phyloP scores from a whole-genome alignment of 2,797 vertebrate species.

The Labroides dimidiatus region DNA sequence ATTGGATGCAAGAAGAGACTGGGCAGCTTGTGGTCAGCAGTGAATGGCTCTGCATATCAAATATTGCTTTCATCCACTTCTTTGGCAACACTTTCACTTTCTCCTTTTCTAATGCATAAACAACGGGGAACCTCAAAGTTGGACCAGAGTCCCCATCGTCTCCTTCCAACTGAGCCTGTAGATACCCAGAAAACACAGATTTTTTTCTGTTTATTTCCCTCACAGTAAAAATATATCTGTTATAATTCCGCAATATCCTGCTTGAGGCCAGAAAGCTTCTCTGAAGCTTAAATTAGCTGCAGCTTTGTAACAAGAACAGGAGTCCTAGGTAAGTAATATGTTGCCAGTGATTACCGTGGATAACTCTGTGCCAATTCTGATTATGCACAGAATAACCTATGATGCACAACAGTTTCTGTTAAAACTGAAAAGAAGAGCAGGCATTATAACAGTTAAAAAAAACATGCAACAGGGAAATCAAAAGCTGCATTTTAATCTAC shows the following conservation, averaged over 20 bases:
- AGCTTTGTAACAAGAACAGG: background rate
- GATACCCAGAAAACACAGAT: constrained; percentile 11
- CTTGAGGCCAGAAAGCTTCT: background rate
- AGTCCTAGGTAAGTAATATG: background rate
- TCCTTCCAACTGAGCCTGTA: constrained; percentile 9
- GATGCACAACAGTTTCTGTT: too few species aligned
- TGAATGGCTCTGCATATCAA: constrained; percentile 69
- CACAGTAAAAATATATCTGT: constrained; percentile 1
- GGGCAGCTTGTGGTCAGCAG: constrained; percentile 59
- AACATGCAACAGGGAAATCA: background rate
- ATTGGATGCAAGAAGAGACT: constrained; percentile 53
- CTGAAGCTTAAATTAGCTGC: background rate
- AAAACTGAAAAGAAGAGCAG: background rate
- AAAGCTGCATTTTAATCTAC: background rate
- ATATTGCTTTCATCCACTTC: constrained; percentile 64
- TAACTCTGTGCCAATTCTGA: background rate
- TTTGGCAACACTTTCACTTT: constrained; percentile 54
- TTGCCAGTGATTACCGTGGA: background rate
- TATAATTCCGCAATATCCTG: background rate
- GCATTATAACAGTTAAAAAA: background rate
- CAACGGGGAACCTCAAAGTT: constrained; percentile 36
- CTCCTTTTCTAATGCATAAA: constrained; percentile 51
- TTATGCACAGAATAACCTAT: background rate
- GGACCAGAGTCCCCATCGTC: constrained; percentile 12
- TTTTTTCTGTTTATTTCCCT: constrained; percentile 21